Conservation (phyloP, 2,888 invertebrate genomes). For the Ypsolopha scabrella region DNA sequence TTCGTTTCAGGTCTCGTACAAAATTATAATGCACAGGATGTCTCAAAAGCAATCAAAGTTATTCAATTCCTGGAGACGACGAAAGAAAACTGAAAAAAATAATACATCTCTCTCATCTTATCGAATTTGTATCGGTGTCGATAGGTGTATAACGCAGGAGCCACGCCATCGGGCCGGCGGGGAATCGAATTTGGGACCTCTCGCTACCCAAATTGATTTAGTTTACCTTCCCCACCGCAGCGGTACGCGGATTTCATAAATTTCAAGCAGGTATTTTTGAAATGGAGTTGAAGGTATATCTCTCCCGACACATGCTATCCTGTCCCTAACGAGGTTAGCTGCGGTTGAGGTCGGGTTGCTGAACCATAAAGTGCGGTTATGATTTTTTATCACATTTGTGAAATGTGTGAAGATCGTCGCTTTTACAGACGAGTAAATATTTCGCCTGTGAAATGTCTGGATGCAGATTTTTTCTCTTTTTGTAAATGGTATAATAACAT, state of each 20-base stretch:
- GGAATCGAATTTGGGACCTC: slow-evolving; percentile 62
- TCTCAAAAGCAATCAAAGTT: slow-evolving; percentile 8
- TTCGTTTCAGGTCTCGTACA: too few species aligned
- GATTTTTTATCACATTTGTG: too few species aligned
- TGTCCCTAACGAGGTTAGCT: too few species aligned
- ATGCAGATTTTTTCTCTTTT: too few species aligned
- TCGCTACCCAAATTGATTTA: slow-evolving; percentile 61
- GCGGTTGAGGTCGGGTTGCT: too few species aligned
- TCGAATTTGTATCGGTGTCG: slow-evolving; percentile 43
- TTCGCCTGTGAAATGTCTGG: too few species aligned
- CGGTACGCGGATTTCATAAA: slow-evolving; percentile 34
- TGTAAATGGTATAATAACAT: too few species aligned
- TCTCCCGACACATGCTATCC: background rate
- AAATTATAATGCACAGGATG: background rate
- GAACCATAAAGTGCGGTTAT: too few species aligned
- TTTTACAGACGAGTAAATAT: too few species aligned
- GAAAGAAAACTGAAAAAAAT: slow-evolving; percentile 26
- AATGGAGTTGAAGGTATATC: background rate
- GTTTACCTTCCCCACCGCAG: slow-evolving; percentile 32
- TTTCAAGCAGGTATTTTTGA: slow-evolving; percentile 16
- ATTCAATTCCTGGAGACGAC: background rate
- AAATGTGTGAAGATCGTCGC: too few species aligned
- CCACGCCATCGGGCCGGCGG: slow-evolving; percentile 13
- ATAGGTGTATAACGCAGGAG: slow-evolving; percentile 26
- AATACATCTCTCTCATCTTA: slow-evolving; percentile 29